Conservation (phyloP, 2,797 vertebrate species). For the Sebastiscus tertius region DNA sequence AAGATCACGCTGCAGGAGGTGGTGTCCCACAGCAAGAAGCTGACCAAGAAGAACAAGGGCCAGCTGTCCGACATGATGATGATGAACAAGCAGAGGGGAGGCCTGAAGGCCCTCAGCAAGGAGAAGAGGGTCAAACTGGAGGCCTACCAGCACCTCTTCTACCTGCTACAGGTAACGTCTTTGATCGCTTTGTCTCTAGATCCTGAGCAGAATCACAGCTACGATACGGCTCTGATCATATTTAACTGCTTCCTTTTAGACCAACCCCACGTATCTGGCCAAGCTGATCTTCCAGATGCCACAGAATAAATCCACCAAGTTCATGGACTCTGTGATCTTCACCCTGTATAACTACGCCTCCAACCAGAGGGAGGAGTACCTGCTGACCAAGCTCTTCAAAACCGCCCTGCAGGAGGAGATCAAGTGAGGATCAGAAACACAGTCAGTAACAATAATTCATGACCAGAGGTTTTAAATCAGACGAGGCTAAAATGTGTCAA, state of each 20-base stretch:
- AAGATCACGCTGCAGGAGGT: conserved; percentile 99
- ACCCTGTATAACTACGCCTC: conserved; percentile 98
- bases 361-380: conserved; percentile 96
- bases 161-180: conserved; percentile 89
- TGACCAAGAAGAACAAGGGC: conserved; percentile 97
- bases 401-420: conserved; percentile 97
- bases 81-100: conserved; percentile 95
- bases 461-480: not conserved
- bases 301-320: conserved; percentile 98
- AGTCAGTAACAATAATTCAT: accelerated
- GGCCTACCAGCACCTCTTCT: conserved; percentile 96
- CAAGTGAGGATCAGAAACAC: conserved; percentile 83
- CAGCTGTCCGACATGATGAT: conserved; percentile 98
- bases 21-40: conserved; percentile 98
- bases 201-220: not conserved
- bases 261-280: conserved; percentile 96
- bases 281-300: conserved; percentile 99
- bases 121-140: conserved; percentile 96
- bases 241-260: conserved; percentile 73
- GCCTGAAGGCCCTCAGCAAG: conserved; percentile 96
- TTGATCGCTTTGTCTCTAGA: not conserved
- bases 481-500: not conserved
- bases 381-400: conserved; percentile 95
- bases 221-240: not conserved
- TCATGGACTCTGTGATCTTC: conserved; percentile 99